Percentiles rank a stretch among this genome's conserved stretches.
Evolutionary conservation across 35 echinoderm and acorn worm species (phyloP).

Genomic region (Ophioderma brevispina): DNA sequence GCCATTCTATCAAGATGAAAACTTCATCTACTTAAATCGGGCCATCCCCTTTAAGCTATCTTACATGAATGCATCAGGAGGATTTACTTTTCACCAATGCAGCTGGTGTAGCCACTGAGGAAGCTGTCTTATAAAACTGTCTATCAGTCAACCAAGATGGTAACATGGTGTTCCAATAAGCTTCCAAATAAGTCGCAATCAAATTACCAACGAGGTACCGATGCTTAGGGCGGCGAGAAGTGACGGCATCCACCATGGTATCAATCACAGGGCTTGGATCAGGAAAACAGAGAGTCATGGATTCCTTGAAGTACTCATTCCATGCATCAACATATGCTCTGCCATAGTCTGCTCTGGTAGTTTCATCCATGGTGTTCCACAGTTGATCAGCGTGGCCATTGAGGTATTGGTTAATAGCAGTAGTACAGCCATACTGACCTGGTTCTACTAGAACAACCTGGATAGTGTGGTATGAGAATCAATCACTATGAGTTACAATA

Average conservation of each 20-base stretch:
- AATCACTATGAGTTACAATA: too few relatives aligned
- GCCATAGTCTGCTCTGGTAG: constrained; percentile 24
- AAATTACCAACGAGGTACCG: constrained; percentile 40
- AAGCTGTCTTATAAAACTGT: neutral
- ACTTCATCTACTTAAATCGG: too few relatives aligned
- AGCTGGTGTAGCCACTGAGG: neutral
- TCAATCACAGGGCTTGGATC: constrained; percentile 32
- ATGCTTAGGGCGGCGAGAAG: constrained; percentile 21
- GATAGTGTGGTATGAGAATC: too few relatives aligned
- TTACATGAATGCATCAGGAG: too few relatives aligned
- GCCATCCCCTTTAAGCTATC: too few relatives aligned
- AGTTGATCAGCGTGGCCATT: neutral
- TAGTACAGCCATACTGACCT: constrained; percentile 32
- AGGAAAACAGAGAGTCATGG: neutral
- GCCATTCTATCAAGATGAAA: too few relatives aligned
- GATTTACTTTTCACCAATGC: neutral
- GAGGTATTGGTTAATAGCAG: constrained; percentile 3
- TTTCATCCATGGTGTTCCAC: constrained; percentile 21
- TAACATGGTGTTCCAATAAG: constrained; percentile 11
- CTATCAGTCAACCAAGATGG: constrained; percentile 50
- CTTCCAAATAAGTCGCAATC: constrained; percentile 6
- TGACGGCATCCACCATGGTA: constrained; percentile 38
- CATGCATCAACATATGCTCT: constrained; percentile 31
- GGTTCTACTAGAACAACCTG: constrained; percentile 42
- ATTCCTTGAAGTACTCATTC: neutral